Evolutionary conservation across 2,797 vertebrate species (phyloP).

Genomic region (Propithecus perrieri): DNA sequence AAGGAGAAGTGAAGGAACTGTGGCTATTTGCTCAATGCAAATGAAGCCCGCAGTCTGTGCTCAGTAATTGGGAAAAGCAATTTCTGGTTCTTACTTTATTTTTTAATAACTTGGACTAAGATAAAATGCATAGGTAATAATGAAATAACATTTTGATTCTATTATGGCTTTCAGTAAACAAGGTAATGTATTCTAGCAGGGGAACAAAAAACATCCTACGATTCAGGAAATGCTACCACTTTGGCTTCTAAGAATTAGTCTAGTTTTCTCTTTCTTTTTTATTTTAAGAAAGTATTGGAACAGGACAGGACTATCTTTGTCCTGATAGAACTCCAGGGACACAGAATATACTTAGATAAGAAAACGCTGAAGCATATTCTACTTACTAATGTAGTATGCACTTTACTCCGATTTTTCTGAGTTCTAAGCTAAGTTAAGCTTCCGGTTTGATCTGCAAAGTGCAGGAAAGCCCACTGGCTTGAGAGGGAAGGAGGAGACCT

Average conservation of each 20-base stretch:
- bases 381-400: background rate
- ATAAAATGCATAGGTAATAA: slow-evolving; percentile 15
- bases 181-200: background rate
- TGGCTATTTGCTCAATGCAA: background rate
- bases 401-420: background rate
- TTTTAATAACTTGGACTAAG: background rate
- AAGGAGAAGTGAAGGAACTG: background rate
- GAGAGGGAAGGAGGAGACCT: background rate
- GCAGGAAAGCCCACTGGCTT: background rate
- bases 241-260: background rate
- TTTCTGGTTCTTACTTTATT: background rate
- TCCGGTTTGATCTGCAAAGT: background rate
- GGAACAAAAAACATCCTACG: background rate
- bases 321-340: background rate
- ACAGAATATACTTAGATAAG: background rate
- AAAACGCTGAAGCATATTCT: background rate
- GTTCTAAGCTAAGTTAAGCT: background rate
- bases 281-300: background rate
- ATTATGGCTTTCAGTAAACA: background rate
- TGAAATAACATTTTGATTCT: background rate
- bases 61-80: background rate
- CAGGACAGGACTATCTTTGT: background rate
- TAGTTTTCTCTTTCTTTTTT: background rate
- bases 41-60: background rate
- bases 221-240: background rate